Conservation (phyloP, 2,888 invertebrate genomes). For the Anticlea derivata region DNA sequence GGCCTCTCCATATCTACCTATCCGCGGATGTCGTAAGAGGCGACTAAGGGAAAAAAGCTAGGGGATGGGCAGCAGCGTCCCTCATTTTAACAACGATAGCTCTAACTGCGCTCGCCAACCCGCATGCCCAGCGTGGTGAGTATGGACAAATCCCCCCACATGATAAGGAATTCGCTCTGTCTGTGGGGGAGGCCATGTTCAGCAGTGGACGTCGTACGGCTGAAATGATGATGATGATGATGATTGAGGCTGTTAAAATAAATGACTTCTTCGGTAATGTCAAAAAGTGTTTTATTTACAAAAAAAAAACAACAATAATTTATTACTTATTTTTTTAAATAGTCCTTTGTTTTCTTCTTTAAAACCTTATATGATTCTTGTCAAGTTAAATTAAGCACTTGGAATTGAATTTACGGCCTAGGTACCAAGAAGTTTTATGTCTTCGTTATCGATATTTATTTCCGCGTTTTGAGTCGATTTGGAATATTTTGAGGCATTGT, state of each 20-base stretch:
- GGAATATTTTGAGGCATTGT: conserved; percentile 3
- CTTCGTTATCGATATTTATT: conserved; percentile 39
- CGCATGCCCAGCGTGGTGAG: no score
- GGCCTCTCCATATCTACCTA: no score
- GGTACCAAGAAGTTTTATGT: conserved; percentile 26
- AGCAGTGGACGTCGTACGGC: no score
- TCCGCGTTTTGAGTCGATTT: conserved; percentile 14
- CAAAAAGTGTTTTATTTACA: background rate
- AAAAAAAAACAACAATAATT: conserved; percentile 1
- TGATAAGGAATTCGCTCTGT: no score
- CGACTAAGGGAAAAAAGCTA: no score
- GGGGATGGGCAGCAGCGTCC: no score
- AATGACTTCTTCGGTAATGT: conserved; percentile 5
- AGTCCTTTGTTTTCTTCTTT: conserved; percentile 4
- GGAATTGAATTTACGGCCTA: conserved; percentile 18
- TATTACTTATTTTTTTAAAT: conserved; percentile 14
- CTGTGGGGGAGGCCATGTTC: no score
- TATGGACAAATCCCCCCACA: no score
- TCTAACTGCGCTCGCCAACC: no score
- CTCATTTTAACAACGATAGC: no score
- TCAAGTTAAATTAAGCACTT: conserved; percentile 25
- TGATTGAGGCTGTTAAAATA: conserved; percentile 4
- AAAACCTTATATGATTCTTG: conserved; percentile 22
- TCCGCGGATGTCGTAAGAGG: no score
- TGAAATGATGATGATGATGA: no score